Evolutionary conservation across 2,113 vertebrate genomes (phyloP), one percentile per base, ranked within the genome.

Genomic region (Phaethon lepturus): DNA sequence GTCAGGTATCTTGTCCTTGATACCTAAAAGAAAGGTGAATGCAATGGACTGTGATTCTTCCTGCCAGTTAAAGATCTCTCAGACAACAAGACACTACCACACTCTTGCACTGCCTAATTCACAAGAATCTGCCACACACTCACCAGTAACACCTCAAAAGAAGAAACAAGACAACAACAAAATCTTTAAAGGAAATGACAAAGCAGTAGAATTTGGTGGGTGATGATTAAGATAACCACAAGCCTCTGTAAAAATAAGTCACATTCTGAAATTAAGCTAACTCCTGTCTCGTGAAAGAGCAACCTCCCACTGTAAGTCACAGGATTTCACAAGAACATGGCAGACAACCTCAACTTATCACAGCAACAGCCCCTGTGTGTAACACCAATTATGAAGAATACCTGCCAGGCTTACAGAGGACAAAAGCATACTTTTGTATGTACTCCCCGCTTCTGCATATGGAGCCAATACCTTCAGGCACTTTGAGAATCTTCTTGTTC

Each of bases 1-100:
- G 95, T 99, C 98, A 86, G 98, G 97, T 90, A 99, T 98, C 97
- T 98, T 99, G 92, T 99, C 99, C 90, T 98, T 99, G 88, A 99
- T 98, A 97, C 99, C 99, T 99, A 94, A 67, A 88, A 11, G 56
- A 95, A 66, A 47, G 59, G 90, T 26, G 20, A 95, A 53, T 31
- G 95, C 45, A 18, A 66, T 2, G 42, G 33, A 47, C n/a, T 45
- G 11, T 95, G 86, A 93, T 56, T 94, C 56, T 58, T 55, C 38
- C 50, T 55, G 45, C 17, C 67, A 88, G 45, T 23, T 72, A 73
- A n/a, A 82, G 45, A 90, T 49, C 29, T 79, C 47, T 88, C 19
- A 87, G 24, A 76, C 49, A 71, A 44, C 12, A 74, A 82, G 47
- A 47, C 8, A 31, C 28, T 45, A 73, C 29, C 28, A 44, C 13